Evolutionary conservation across 1,140 invertebrate species (phyloP), one percentile per base, ranked within the genome.

Genomic region (Aethina tumida): DNA sequence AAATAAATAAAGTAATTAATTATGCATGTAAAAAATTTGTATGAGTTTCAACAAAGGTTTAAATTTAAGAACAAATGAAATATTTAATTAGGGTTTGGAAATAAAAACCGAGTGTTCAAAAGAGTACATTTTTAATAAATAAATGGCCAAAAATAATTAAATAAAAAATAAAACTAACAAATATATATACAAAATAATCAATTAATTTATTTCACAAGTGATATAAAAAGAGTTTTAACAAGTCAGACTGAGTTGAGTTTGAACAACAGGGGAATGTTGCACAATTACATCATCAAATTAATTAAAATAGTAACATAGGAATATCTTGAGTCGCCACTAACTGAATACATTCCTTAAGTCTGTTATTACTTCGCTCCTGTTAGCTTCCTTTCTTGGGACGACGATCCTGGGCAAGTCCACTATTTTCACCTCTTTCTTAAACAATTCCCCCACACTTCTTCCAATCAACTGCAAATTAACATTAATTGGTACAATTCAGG

Each of bases 401-500:
- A 73, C 68, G 45, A 81, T 53, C 25, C 67, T 67, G 9, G 87
- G 87, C 49, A 93, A 65, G 61, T 89, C 79, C 36, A 77, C 72
- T 43, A 91, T 89, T 59, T 79, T 80, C 1, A 87, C 78, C 65
- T 90, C 84, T 51, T 87, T 84, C 30, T 81, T 81, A 58, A 91
- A 91, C 27, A 86, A 64, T 62, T 92, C 82, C 18, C 86, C 83
- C 5, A 87, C 72, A 60, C 78, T 86, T 53, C 79, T 71, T 2
- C 82, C 84, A 39, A 87, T 80, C 41, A 87, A 68, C 75, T 85
- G 64, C 24, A 66, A 63, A 50, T 57, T 49, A 29, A n/a, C 8
- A 31, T 13, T 13, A 38, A 53, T 16, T 33, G 5, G n/a, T 17
- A 33, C 9, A 5, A 16, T 31, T 21, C 24, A 28, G 7, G 26